A percentile compares a stretch with the other conserved stretches of the same genome.
Conservation (phyloP, 2,888 invertebrate genomes). For the Eustalomyia histrio region DNA sequence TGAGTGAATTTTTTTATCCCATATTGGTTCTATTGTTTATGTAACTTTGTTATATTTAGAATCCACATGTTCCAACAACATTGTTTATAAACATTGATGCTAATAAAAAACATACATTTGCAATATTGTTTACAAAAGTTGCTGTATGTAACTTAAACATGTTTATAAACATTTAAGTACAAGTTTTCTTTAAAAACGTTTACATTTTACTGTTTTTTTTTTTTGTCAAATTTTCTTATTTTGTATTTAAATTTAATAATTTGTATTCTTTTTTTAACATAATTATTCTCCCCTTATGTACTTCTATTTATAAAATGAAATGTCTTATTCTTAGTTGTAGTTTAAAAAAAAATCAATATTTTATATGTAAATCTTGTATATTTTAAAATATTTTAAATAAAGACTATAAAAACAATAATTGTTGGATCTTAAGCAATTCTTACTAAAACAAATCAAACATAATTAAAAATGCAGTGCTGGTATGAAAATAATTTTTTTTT, state of each 20-base stretch:
- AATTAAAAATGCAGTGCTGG: neutral
- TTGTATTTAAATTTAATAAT: neutral
- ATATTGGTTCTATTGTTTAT: too few relatives aligned
- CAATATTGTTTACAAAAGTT: too few relatives aligned
- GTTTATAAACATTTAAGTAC: neutral
- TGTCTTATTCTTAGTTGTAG: constrained; percentile 28
- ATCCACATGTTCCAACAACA: neutral
- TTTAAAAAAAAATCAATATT: constrained; percentile 15
- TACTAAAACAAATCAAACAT: constrained; percentile 29
- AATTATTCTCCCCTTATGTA: constrained; percentile 10
- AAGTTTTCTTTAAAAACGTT: neutral
- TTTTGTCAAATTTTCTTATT: neutral
- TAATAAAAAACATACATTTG: too few relatives aligned
- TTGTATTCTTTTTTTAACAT: neutral
- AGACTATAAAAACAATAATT: constrained; percentile 43
- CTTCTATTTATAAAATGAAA: constrained; percentile 2
- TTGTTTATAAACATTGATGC: neutral
- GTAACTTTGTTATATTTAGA: neutral
- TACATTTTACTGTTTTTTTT: neutral
- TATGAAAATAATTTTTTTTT: constrained; percentile 8
- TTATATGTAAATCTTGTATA: constrained; percentile 54
- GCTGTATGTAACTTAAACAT: too few relatives aligned
- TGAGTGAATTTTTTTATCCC: too few relatives aligned
- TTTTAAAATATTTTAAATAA: constrained; percentile 60
- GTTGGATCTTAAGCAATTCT: constrained; percentile 16